Conservation (phyloP, 2,888 invertebrate genomes). For the Pachymerium ferrugineum region DNA sequence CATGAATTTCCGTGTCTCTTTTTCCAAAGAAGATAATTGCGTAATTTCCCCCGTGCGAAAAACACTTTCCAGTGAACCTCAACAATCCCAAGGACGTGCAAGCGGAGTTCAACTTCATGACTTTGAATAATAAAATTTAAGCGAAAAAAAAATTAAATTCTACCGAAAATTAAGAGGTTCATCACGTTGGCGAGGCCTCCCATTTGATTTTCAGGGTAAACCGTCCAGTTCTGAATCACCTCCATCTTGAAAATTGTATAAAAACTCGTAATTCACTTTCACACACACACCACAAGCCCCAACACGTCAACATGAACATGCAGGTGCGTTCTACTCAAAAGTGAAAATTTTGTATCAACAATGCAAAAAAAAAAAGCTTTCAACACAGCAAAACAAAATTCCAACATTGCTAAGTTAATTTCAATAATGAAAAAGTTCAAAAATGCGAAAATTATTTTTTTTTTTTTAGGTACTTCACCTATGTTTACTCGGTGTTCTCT, state of each 20-base stretch:
- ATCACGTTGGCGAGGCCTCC: neutral
- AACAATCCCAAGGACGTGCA: neutral
- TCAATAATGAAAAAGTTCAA: too few species aligned
- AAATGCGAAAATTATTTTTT: too few species aligned
- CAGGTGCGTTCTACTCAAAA: too few species aligned
- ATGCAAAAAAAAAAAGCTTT: too few species aligned
- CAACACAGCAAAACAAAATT: too few species aligned
- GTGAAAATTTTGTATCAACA: too few species aligned
- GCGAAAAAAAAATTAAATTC: neutral
- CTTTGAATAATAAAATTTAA: neutral
- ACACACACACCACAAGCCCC: neutral
- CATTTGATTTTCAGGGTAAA: neutral
- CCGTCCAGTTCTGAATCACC: neutral
- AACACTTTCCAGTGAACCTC: too few species aligned
- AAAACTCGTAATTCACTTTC: neutral
- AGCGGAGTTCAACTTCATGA: neutral
- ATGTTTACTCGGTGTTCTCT: too few species aligned
- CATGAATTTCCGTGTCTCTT: neutral
- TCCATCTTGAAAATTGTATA: neutral
- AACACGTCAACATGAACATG: neutral
- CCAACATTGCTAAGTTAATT: too few species aligned
- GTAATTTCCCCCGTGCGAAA: too few species aligned
- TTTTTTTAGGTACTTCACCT: too few species aligned
- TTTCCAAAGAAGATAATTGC: neutral
- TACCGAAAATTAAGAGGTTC: neutral